phyloP scores from a whole-genome alignment of 2,113 vertebrate genomes.

The Illadopsis cleaveri region DNA sequence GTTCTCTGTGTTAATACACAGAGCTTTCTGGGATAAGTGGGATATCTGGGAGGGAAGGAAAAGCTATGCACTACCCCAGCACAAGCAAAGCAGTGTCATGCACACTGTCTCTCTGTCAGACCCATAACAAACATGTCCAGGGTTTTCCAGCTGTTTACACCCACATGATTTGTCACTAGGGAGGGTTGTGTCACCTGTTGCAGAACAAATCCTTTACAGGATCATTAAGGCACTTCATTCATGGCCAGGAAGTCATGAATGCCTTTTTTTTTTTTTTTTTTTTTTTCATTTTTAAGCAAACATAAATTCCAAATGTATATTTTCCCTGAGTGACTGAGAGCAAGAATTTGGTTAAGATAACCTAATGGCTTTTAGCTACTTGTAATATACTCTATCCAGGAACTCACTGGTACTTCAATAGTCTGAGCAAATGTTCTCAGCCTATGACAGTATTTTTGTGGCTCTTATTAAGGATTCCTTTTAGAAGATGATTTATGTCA shows the following conservation, averaged over 20 bases:
- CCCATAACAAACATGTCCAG: background rate
- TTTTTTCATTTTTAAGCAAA: background rate
- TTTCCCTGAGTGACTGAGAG: background rate
- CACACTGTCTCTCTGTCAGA: background rate
- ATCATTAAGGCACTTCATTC: background rate
- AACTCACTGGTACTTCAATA: background rate
- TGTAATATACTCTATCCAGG: background rate
- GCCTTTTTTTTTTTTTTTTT: background rate
- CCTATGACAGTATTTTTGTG: background rate
- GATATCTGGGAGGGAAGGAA: background rate
- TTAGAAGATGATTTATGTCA: background rate
- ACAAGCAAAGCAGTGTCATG: background rate
- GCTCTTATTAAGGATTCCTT: background rate
- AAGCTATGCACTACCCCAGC: rapidly evolving
- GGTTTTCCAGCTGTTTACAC: background rate
- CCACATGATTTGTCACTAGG: background rate
- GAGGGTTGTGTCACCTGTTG: rapidly evolving
- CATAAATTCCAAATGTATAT: background rate
- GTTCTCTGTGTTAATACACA: background rate
- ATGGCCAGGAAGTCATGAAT: background rate
- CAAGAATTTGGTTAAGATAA: background rate
- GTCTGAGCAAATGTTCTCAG: background rate
- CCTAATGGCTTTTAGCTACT: background rate
- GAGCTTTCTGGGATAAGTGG: background rate
- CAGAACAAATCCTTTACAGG: background rate